Evolutionary conservation across 2,797 vertebrate species (phyloP).

Genomic region (Arrhamphus sclerolepis): DNA sequence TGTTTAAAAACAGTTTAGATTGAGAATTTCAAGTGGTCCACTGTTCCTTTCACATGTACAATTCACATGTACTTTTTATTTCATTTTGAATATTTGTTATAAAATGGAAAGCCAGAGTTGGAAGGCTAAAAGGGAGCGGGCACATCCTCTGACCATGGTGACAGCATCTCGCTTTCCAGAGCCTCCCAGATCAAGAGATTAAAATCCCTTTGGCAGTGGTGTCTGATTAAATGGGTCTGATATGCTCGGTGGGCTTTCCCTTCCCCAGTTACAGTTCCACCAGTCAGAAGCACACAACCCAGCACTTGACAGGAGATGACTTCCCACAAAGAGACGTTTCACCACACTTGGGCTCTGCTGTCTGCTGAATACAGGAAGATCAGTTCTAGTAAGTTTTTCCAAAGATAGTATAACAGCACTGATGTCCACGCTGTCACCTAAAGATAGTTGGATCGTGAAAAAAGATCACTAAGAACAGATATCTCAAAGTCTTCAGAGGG

Average conservation of each 20-base stretch:
- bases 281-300: constrained; percentile 18
- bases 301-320: constrained; percentile 5
- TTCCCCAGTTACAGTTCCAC: constrained; percentile 33
- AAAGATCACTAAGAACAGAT: constrained; percentile 12
- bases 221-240: constrained; percentile 72
- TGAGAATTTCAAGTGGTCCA: too few relatives aligned
- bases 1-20: too few relatives aligned
- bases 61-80: background rate
- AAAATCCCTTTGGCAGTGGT: constrained; percentile 59
- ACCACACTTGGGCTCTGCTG: background rate
- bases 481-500: constrained; percentile 18
- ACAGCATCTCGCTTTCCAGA: constrained; percentile 68
- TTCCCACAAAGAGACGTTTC: constrained; percentile 6
- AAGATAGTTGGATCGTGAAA: too few relatives aligned
- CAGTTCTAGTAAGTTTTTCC: too few relatives aligned
- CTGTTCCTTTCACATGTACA: too few relatives aligned
- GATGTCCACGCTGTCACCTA: too few relatives aligned
- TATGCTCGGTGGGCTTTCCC: constrained; percentile 59
- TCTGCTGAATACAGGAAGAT: too few relatives aligned
- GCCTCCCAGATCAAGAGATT: constrained; percentile 78
- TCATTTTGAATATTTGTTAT: constrained; percentile 27
- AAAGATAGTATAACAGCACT: too few relatives aligned
- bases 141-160: constrained; percentile 38
- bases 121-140: constrained; percentile 19
- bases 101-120: constrained; percentile 15